These are phyloP conservation scores for Xerus rutilus DNA, from an alignment of 2,797 vertebrate species.

Conservation along the genomic window DNA sequence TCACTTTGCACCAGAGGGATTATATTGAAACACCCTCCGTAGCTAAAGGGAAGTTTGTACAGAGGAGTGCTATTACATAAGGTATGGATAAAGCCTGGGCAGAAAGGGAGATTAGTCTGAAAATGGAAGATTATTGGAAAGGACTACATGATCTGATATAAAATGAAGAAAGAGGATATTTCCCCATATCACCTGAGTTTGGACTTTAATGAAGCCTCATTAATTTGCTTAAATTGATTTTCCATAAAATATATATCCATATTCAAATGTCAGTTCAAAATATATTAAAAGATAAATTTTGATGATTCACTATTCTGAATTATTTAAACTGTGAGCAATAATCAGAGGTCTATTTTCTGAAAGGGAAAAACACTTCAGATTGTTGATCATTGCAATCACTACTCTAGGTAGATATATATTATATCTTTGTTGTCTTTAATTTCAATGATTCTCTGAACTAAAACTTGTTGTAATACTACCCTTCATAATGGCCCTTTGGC, in stretches of 20 bases:
- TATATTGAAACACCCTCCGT: neutral
- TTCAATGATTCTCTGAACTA: conserved; percentile 76
- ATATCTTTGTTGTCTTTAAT: conserved; percentile 79
- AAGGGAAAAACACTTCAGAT: conserved; percentile 76
- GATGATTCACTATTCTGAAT: conserved; percentile 69
- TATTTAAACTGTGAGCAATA: conserved; percentile 68
- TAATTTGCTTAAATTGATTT: conserved; percentile 71
- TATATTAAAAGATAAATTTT: conserved; percentile 70
- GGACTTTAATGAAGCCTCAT: conserved; percentile 27
- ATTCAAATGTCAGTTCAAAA: conserved; percentile 75
- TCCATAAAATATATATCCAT: conserved; percentile 69
- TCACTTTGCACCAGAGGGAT: neutral
- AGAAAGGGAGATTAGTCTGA: neutral
- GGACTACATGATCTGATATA: neutral
- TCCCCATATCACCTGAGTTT: conserved; percentile 12
- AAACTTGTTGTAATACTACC: conserved; percentile 82
- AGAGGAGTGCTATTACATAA: neutral
- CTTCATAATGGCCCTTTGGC: conserved; percentile 74
- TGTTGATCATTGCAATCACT: conserved; percentile 73
- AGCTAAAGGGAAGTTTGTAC: neutral
- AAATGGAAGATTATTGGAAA: neutral
- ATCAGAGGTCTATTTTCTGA: conserved; percentile 75
- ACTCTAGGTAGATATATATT: conserved; percentile 66
- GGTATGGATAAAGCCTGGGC: neutral
- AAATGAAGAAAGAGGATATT: conserved; percentile 28